A percentile compares a stretch with the other conserved stretches of the same genome.
Evolutionary conservation across 1,140 invertebrate species (phyloP).

Genomic region (Aphis craccivora): DNA sequence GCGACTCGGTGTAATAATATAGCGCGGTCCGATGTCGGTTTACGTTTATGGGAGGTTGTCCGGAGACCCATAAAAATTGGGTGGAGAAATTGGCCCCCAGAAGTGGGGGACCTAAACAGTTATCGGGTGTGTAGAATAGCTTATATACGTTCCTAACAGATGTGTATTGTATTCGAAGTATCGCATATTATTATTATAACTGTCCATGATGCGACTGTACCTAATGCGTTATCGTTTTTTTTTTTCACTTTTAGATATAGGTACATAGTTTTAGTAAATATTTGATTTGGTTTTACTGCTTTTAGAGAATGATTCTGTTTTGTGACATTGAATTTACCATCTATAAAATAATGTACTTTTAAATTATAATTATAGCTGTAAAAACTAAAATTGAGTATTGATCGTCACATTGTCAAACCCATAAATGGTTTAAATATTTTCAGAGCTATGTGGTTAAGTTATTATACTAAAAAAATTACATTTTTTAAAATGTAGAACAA

Average conservation of each 20-base stretch:
- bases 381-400: not conserved
- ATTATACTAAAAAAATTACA: too few species aligned
- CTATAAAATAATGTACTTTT: too few species aligned
- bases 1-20: not conserved
- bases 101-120: not conserved
- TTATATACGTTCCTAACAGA: not conserved
- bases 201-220: not conserved
- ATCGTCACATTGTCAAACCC: not conserved
- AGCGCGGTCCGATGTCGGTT: not conserved
- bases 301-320: not conserved
- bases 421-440: not conserved
- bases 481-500: too few species aligned
- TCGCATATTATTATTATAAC: not conserved
- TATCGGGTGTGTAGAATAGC: not conserved
- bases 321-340: not conserved
- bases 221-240: not conserved
- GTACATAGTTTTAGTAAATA: not conserved
- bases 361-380: not conserved
- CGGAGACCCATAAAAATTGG: not conserved
- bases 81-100: not conserved
- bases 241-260: not conserved
- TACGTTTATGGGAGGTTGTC: not conserved
- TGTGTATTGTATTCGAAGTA: not conserved
- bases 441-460: too few species aligned
- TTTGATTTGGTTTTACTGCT: not conserved